Evolutionary conservation across 2,888 invertebrate species (phyloP).

Genomic region (Petrophora chlorosata): DNA sequence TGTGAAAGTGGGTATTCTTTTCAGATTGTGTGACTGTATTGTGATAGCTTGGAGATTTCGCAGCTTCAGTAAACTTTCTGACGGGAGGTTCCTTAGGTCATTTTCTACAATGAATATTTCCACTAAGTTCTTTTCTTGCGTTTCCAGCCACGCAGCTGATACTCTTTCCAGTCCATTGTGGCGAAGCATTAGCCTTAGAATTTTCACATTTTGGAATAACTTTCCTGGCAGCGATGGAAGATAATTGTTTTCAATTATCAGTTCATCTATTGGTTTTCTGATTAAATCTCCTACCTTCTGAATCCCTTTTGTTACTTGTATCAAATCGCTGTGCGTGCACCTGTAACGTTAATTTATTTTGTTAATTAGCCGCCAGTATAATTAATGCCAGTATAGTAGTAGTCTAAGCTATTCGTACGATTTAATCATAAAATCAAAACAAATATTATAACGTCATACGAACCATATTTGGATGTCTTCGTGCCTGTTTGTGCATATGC

Average conservation of each 20-base stretch:
- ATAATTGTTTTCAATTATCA: constrained; percentile 94
- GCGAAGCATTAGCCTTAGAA: constrained; percentile 91
- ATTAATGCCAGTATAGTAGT: too few relatives aligned
- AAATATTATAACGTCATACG: too few relatives aligned
- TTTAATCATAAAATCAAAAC: too few relatives aligned
- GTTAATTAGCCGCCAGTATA: too few relatives aligned
- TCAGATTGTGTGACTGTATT: constrained; percentile 89
- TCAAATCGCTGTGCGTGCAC: constrained; percentile 96
- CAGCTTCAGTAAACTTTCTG: constrained; percentile 89
- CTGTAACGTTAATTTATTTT: constrained; percentile 70
- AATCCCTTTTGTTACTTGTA: constrained; percentile 89
- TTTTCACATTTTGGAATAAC: constrained; percentile 89
- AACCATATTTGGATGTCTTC: constrained; percentile 94
- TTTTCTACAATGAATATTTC: constrained; percentile 95
- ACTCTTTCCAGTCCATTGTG: constrained; percentile 92
- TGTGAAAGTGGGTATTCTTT: constrained; percentile 89
- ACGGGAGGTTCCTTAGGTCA: constrained; percentile 89
- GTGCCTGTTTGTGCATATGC: constrained; percentile 90
- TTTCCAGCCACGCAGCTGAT: constrained; percentile 91
- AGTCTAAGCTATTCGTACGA: too few relatives aligned
- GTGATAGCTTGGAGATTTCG: constrained; percentile 92
- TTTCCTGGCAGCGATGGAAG: constrained; percentile 93
- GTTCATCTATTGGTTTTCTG: constrained; percentile 90
- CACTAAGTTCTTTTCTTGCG: constrained; percentile 89
- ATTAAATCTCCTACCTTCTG: constrained; percentile 87